These are phyloP conservation scores for Rhinogobio ventralis DNA, from an alignment of 2,797 vertebrate species.

Conservation along the genomic window DNA sequence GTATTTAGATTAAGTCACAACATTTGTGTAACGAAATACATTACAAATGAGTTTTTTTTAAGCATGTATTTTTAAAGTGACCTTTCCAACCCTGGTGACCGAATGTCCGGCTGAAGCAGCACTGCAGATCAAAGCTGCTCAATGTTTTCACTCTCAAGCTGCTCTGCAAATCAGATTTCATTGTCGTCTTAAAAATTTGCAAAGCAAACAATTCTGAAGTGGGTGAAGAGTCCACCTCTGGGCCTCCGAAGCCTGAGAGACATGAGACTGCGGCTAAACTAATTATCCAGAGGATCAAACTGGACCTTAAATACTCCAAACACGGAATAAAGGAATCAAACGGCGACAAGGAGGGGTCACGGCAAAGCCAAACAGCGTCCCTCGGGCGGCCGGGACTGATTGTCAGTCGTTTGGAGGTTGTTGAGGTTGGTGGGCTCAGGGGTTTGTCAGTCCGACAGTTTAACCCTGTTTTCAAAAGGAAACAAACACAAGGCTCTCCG, in stretches of 20 bases:
- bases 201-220: conserved; percentile 84
- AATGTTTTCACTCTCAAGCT: conserved; percentile 77
- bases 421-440: conserved; percentile 77
- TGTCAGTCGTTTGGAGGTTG: conserved; percentile 84
- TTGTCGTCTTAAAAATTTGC: conserved; percentile 89
- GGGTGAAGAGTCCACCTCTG: conserved; percentile 50
- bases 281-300: conserved; percentile 91
- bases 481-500: conserved; percentile 81
- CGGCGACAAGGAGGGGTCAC: conserved; percentile 86
- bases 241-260: conserved; percentile 64
- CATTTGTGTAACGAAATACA: no score
- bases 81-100: no score
- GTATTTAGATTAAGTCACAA: no score
- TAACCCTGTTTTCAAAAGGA: conserved; percentile 81
- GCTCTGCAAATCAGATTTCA: conserved; percentile 90
- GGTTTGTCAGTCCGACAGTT: conserved; percentile 84
- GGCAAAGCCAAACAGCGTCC: conserved; percentile 84
- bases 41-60: no score
- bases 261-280: conserved; percentile 83
- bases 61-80: no score
- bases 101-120: not conserved
- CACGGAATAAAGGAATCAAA: conserved; percentile 87
- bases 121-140: not conserved
- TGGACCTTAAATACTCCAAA: conserved; percentile 90
- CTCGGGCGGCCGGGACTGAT: conserved; percentile 88